Conservation (phyloP, 2,797 vertebrate species). For the Chelon labrosus region DNA sequence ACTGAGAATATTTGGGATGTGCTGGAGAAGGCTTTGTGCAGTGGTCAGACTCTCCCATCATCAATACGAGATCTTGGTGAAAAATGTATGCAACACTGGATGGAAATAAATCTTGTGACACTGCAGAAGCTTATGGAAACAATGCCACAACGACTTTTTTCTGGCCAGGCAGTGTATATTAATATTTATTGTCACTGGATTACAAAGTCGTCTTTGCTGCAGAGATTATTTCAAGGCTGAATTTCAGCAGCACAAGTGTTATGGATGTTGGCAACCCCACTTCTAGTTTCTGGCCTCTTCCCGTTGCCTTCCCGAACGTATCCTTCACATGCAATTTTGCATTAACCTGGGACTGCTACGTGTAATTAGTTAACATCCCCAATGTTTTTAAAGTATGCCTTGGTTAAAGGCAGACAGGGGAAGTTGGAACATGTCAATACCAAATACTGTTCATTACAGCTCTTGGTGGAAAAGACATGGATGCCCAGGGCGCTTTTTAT, state of each 20-base stretch:
- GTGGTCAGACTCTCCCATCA: no score
- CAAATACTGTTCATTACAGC: constrained; percentile 12
- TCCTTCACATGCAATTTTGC: constrained; percentile 36
- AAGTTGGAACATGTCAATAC: constrained; percentile 40
- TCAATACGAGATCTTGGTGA: no score
- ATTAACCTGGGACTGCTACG: constrained; percentile 52
- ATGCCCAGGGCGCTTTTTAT: constrained; percentile 12
- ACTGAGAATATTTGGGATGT: no score
- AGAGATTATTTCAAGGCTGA: constrained; percentile 25
- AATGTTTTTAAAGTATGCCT: constrained; percentile 38
- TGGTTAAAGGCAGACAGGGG: constrained; percentile 39
- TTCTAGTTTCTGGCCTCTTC: constrained; percentile 40
- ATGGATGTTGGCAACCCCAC: constrained; percentile 20
- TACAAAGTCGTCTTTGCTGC: not conserved
- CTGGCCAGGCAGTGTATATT: no score
- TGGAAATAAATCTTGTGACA: no score
- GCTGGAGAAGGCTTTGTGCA: no score
- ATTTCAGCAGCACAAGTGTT: constrained; percentile 32
- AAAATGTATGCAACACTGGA: no score
- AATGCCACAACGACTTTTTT: no score
- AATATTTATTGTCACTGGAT: not conserved
- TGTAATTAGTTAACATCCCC: constrained; percentile 53
- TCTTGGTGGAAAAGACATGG: constrained; percentile 1
- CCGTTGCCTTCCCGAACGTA: constrained; percentile 13
- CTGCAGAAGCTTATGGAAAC: no score